phyloP scores from a whole-genome alignment of 2,888 invertebrate genomes.

The Eristalis tenax region DNA sequence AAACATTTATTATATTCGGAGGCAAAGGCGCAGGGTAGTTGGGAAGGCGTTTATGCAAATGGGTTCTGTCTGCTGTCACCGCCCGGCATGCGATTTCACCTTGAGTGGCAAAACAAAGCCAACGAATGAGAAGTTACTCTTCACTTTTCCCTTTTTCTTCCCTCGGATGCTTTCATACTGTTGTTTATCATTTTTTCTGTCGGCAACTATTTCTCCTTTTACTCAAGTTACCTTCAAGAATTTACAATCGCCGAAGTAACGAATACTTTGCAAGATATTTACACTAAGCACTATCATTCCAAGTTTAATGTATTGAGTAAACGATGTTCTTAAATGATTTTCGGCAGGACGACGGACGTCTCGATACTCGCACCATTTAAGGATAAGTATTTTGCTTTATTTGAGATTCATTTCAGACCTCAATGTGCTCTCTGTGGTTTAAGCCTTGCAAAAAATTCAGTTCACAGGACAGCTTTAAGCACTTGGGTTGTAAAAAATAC shows the following conservation, averaged over 20 bases:
- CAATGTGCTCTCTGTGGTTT: too few species aligned
- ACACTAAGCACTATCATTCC: background rate
- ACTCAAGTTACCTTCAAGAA: background rate
- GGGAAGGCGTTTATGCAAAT: background rate
- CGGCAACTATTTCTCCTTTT: background rate
- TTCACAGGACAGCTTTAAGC: too few species aligned
- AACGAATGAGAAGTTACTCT: background rate
- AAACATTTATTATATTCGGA: slow-evolving; percentile 28
- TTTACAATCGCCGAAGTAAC: background rate
- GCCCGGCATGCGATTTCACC: background rate
- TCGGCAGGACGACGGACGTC: too few species aligned
- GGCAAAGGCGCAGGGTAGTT: background rate
- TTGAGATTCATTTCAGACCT: too few species aligned
- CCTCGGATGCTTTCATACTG: background rate
- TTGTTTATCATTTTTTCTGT: background rate
- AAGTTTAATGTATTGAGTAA: background rate
- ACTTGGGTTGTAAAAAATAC: too few species aligned
- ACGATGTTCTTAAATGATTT: background rate
- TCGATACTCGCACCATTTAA: too few species aligned
- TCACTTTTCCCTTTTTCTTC: background rate
- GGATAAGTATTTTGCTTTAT: too few species aligned
- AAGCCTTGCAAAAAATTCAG: too few species aligned
- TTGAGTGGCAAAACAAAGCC: background rate
- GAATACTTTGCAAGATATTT: background rate
- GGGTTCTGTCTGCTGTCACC: background rate